Base-by-base conservation (phyloP, 2,113 vertebrate genomes). In the Nerophis ophidion region DNA sequence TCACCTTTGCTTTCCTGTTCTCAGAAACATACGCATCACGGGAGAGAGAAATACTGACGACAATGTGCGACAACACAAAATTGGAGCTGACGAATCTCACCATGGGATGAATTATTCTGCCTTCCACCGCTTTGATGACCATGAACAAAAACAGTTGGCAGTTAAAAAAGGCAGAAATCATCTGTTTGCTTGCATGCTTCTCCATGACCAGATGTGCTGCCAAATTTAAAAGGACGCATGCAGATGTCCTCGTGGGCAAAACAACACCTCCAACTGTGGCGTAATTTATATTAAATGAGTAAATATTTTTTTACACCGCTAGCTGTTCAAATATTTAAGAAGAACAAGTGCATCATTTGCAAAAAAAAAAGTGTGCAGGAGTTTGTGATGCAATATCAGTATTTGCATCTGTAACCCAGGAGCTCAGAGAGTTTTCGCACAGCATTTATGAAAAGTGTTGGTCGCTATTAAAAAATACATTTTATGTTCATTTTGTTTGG, bases 41-140 rank as follows among this genome's bases (percentile, higher is more conserved):
- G 56, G 36, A 53, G 52, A 65, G 17, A 61, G 57, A 76, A 71
- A 48, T 61, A 64, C 55, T 55, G 52, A 42, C 53, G 64, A 40
- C 53, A 19, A 16, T 65, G 60, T 42, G 47, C 61, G 45, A 58
- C 50, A 4, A 19, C 49, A 80, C 40, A 11, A 10, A 80, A 80
- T 81, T 75, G 53, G 51, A 63, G 80, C 63, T 66, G 75, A 81
- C 68, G 69, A 71, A 42, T 74, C 61, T 52, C 56, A 54, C 49
- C 51, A 69, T 60, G 63, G 61, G 79, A 76, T 65, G 71, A 82
- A 65, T 77, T 69, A 53, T 34, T 66, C 63, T 40, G 58, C 74
- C 76, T 77, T 75, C 76, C 77, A 61, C 45, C 66, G 44, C 65
- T 82, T 82, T 81, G 76, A 82, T 71, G 68, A n/a, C 54, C 33